Base-by-base conservation (phyloP, 2,797 vertebrate genomes). In the Remorina albescens region DNA sequence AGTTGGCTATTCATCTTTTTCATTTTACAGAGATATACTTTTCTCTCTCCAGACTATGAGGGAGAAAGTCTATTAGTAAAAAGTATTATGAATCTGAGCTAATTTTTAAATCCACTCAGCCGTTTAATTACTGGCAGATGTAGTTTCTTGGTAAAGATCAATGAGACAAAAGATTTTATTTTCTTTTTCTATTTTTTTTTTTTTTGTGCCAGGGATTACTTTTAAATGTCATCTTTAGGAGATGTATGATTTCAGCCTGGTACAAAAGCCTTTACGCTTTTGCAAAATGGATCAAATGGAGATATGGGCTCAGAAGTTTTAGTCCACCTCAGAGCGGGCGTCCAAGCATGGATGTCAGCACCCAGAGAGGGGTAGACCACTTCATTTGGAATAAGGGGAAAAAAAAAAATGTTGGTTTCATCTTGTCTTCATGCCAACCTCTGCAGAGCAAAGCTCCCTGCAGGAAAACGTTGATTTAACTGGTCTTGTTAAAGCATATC, bases 51-150 rank as follows among this genome's bases (percentile, higher is more conserved):
- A 61, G 74, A 84, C 71, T 51, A 54, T 4, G 44, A 62, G 49
- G 60, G 72, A 84, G 83, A 83, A 86, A 86, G 85, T 85, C 84
- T 80, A 91, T 91, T 91, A 91, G 91, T 89, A 83, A 80, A 81
- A 85, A 88, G 76, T 88, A 80, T 88, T 90, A 80, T 84, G 76
- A 81, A 81, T 86, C 78, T 54, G 68, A 76, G 83, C 67, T 87
- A 34, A 88, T 88, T 89, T 89, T 78, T 83, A 70, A 89, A 91
- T 85, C 80, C 73, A 79, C 81, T 79, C 84, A 88, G 78, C 71
- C 71, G 8, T 92, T 89, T 87, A 91, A 91, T 92, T 76, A 80
- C 53, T 0, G 32, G 76, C 81, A 88, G 83, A 89, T 90, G 89
- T 81, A 76, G 60, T 82, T 85, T 78, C 75, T 83, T 16, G 9